phyloP scores from a whole-genome alignment of 2,797 vertebrate genomes.

The Brotogeris chrysoptera region DNA sequence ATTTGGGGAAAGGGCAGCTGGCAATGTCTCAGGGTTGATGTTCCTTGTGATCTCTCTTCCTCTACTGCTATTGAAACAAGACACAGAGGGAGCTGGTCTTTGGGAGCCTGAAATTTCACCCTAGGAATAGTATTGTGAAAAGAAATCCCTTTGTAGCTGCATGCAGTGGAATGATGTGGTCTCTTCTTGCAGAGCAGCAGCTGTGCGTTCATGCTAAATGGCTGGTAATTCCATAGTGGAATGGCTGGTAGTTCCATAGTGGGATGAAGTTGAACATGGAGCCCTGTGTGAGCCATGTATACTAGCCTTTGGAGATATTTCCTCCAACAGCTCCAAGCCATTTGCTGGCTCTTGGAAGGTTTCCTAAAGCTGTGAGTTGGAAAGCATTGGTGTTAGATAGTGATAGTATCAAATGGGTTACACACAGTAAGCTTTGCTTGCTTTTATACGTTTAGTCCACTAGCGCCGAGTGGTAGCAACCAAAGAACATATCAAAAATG shows the following conservation, averaged over 20 bases:
- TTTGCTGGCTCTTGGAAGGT: not conserved
- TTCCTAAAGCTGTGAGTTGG: not conserved
- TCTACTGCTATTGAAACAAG: not conserved
- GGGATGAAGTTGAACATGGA: not conserved
- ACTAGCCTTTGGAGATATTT: not conserved
- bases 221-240: not conserved
- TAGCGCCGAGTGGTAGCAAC: not conserved
- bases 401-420: not conserved
- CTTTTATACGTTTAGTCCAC: not conserved
- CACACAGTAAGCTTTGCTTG: not conserved
- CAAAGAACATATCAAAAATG: not conserved
- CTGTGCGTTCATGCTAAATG: fast-evolving
- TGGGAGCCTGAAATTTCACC: not conserved
- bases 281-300: not conserved
- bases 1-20: not conserved
- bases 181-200: not conserved
- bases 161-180: not conserved
- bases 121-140: not conserved
- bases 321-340: not conserved
- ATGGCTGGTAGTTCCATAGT: not conserved
- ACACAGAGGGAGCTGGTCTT: not conserved
- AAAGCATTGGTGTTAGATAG: not conserved
- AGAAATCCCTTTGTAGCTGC: not conserved
- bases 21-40: not conserved
- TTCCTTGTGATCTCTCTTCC: not conserved